These are phyloP conservation scores for Drosophila anomelani DNA, from an alignment of 2,888 invertebrate species.

Conservation along the genomic window DNA sequence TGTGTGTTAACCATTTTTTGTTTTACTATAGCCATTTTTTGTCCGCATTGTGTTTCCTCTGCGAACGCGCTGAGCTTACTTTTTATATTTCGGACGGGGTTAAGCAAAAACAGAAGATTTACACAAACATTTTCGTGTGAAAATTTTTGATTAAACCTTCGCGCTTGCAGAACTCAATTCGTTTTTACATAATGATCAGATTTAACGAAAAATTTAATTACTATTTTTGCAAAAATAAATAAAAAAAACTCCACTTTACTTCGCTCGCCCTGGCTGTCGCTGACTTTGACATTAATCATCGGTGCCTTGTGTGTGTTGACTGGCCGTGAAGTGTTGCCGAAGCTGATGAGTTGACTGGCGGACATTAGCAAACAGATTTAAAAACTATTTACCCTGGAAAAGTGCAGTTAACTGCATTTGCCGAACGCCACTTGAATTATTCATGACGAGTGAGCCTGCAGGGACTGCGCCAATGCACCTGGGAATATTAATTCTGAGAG, in stretches of 20 bases:
- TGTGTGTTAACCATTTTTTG: conserved; percentile 16
- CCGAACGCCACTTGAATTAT: conserved; percentile 40
- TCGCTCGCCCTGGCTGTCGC: conserved; percentile 14
- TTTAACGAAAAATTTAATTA: conserved; percentile 59
- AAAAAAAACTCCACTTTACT: conserved; percentile 1
- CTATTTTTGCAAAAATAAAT: conserved; percentile 29
- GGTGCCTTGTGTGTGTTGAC: conserved; percentile 40
- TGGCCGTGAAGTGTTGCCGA: conserved; percentile 68
- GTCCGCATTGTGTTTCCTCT: conserved; percentile 17
- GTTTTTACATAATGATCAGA: conserved; percentile 63
- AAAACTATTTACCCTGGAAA: conserved; percentile 40
- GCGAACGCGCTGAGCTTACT: conserved; percentile 12
- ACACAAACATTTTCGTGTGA: conserved; percentile 47
- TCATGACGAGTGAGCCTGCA: conserved; percentile 20
- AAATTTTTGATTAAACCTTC: conserved; percentile 56
- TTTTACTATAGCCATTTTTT: conserved; percentile 16
- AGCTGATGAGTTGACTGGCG: conserved; percentile 44
- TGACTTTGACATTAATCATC: conserved; percentile 78
- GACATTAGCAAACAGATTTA: conserved; percentile 42
- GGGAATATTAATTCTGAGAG: conserved; percentile 1
- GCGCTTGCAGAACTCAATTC: conserved; percentile 52
- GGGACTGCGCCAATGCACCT: conserved; percentile 17
- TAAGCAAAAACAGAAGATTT: conserved; percentile 25
- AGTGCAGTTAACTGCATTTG: conserved; percentile 41
- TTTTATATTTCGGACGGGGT: conserved; percentile 20